A percentile compares a stretch with the other conserved stretches of the same genome.
These are phyloP conservation scores for Drosophila rufa DNA, from an alignment of 1,140 invertebrate species.

Conservation along the genomic window DNA sequence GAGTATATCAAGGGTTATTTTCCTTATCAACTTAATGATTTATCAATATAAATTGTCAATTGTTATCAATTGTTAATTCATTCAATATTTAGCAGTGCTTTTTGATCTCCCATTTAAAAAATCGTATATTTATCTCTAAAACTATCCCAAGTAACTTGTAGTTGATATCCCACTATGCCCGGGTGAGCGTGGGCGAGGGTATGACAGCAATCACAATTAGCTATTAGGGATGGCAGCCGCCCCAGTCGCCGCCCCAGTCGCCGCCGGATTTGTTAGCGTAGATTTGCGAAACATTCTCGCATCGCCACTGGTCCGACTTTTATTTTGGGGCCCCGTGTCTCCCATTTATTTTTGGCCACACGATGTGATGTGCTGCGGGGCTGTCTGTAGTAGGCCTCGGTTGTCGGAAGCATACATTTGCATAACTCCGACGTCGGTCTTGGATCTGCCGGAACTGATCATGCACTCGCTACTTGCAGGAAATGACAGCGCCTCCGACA, in stretches of 20 bases:
- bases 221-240: conserved; percentile 27
- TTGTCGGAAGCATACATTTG: conserved; percentile 51
- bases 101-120: no score
- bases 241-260: neutral
- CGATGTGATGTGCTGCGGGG: conserved; percentile 33
- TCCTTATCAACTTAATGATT: neutral
- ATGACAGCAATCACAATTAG: conserved; percentile 58
- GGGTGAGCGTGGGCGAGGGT: conserved; percentile 42
- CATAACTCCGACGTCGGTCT: conserved; percentile 55
- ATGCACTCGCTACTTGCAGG: conserved; percentile 84
- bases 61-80: neutral
- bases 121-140: neutral
- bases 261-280: conserved; percentile 66
- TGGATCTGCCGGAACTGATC: conserved; percentile 46
- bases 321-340: conserved; percentile 35
- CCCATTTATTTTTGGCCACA: conserved; percentile 74
- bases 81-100: no score
- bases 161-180: conserved; percentile 16
- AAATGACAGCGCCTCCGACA: conserved; percentile 78
- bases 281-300: conserved; percentile 66
- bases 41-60: neutral
- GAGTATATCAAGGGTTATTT: no score
- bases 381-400: conserved; percentile 36
- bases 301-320: conserved; percentile 15
- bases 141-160: no score